Conservation (phyloP, 1,140 invertebrate genomes). For the Drosophila sulfurigaster region DNA sequence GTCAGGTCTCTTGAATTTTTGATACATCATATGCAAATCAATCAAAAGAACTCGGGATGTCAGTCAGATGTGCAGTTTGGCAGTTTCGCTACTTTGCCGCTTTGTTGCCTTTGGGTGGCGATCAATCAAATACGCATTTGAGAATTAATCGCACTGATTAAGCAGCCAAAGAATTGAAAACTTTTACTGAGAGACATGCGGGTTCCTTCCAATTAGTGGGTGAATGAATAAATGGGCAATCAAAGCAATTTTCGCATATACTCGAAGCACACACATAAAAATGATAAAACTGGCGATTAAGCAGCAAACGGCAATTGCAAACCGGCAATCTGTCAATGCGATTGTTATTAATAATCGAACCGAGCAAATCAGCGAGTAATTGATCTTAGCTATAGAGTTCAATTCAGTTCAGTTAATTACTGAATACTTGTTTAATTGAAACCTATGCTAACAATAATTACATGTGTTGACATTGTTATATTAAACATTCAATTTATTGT, state of each 20-base stretch:
- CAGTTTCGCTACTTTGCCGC: not conserved
- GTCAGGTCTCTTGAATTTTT: constrained; percentile 14
- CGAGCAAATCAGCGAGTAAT: constrained; percentile 22
- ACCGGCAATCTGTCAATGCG: constrained; percentile 12
- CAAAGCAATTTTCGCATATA: constrained; percentile 16
- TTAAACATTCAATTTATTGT: constrained; percentile 9
- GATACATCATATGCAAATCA: constrained; percentile 62
- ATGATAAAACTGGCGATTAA: constrained; percentile 11
- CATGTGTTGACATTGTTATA: not conserved
- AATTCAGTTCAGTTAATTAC: not conserved
- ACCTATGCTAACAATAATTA: constrained; percentile 20
- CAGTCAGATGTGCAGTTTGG: constrained; percentile 2
- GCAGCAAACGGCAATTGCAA: constrained; percentile 9
- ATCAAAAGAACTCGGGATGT: constrained; percentile 40
- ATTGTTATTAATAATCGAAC: constrained; percentile 1
- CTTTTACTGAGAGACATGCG: constrained; percentile 11
- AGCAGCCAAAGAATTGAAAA: constrained; percentile 36
- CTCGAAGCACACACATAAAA: constrained; percentile 6
- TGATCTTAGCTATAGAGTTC: constrained; percentile 12
- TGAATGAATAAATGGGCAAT: not conserved
- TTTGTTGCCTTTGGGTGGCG: constrained; percentile 23
- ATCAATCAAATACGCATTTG: constrained; percentile 76
- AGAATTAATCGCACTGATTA: constrained; percentile 74
- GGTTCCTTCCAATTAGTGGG: not conserved
- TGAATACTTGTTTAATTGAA: not conserved